A percentile compares a stretch with the other conserved stretches of the same genome.
These are phyloP conservation scores for Spilarctia lutea DNA, from an alignment of 2,888 invertebrate genomes.

Conservation along the genomic window DNA sequence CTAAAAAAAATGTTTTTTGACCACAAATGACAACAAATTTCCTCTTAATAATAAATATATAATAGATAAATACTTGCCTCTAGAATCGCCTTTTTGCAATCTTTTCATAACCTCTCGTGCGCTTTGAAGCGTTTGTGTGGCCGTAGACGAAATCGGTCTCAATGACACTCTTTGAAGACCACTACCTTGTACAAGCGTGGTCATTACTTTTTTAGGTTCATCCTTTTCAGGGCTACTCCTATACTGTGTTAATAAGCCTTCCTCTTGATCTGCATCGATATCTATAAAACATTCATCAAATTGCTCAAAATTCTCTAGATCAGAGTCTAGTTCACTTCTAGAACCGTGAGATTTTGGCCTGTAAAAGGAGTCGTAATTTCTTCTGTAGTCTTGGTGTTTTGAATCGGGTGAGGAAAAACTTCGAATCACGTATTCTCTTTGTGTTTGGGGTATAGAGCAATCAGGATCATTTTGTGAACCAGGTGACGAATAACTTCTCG, in stretches of 20 bases:
- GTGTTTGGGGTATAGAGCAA: slow-evolving; percentile 46
- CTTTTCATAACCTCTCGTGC: slow-evolving; percentile 68
- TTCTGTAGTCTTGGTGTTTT: slow-evolving; percentile 68
- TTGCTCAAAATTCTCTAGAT: slow-evolving; percentile 78
- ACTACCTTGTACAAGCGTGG: slow-evolving; percentile 78
- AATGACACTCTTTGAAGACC: slow-evolving; percentile 77
- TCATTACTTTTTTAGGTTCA: slow-evolving; percentile 74
- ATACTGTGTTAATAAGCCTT: slow-evolving; percentile 64
- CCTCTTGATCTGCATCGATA: slow-evolving; percentile 78
- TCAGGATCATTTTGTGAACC: slow-evolving; percentile 68
- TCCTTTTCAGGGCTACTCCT: slow-evolving; percentile 71
- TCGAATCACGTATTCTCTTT: slow-evolving; percentile 70
- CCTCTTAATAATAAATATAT: neutral
- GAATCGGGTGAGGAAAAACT: slow-evolving; percentile 80
- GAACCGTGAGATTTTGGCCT: slow-evolving; percentile 73
- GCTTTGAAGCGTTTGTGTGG: slow-evolving; percentile 64
- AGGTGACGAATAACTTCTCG: slow-evolving; percentile 80
- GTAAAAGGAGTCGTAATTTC: slow-evolving; percentile 75
- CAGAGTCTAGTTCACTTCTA: slow-evolving; percentile 76
- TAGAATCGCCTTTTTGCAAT: slow-evolving; percentile 63
- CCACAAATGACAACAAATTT: neutral
- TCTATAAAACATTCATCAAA: slow-evolving; percentile 80
- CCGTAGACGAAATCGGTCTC: slow-evolving; percentile 69
- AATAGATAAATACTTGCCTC: slow-evolving; percentile 59
- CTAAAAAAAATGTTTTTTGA: neutral